Evolutionary conservation across 2,113 vertebrate species (phyloP).

Genomic region (Nansenia antarctica): DNA sequence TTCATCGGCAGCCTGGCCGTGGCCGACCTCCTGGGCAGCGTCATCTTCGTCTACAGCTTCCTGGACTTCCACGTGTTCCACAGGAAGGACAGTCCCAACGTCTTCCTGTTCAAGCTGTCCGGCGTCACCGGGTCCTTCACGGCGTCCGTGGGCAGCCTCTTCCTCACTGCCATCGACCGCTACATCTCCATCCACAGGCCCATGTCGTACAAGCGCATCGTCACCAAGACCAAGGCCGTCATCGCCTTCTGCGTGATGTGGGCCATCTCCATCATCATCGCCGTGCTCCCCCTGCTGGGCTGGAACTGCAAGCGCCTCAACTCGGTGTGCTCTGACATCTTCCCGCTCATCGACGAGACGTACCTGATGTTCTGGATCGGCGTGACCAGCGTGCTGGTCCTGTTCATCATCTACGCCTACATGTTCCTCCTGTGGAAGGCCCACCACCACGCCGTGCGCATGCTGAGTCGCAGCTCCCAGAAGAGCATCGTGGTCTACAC

Average conservation of each 20-base stretch:
- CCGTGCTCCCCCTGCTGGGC: constrained; percentile 91
- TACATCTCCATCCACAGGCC: constrained; percentile 98
- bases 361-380: constrained; percentile 99
- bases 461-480: constrained; percentile 94
- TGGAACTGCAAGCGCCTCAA: constrained; percentile 98
- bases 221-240: constrained; percentile 94
- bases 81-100: constrained; percentile 90
- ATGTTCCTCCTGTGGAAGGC: constrained; percentile 99
- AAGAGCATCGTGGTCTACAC: constrained; percentile 93
- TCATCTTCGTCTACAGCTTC: constrained; percentile 99
- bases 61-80: constrained; percentile 98
- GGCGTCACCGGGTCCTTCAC: constrained; percentile 98
- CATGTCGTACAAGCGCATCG: constrained; percentile 93
- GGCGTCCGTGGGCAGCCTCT: constrained; percentile 95
- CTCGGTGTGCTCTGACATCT: constrained; percentile 94
- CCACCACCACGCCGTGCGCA: constrained; percentile 93
- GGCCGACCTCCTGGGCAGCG: constrained; percentile 93
- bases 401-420: constrained; percentile 98
- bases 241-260: constrained; percentile 97
- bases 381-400: constrained; percentile 87
- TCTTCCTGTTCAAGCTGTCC: constrained; percentile 96
- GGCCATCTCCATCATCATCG: constrained; percentile 91
- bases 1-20: constrained; percentile 97
- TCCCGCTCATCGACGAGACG: constrained; percentile 93
- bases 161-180: constrained; percentile 96